Evolutionary conservation across 2,888 invertebrate species (phyloP), one percentile per base, ranked within the genome.

Genomic region (Galerucella pusilla): DNA sequence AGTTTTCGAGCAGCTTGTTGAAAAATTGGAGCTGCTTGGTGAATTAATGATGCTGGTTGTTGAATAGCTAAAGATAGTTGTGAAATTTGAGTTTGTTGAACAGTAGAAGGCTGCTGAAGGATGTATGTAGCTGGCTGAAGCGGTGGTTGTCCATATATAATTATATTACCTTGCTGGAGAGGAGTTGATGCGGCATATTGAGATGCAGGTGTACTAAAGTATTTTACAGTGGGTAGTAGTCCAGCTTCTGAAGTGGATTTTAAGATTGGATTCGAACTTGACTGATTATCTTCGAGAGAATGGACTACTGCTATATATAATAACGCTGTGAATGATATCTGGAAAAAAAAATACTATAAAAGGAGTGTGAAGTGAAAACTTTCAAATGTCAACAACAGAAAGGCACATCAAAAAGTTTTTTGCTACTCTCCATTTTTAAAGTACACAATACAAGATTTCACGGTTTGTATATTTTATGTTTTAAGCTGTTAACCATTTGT

Each of bases 241-340:
- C 16, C 16, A 42, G 25, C 42, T 28, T 59, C 35, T 14, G 54
- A 35, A 45, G 42, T 14, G 54, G 42, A 28, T 35, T 14, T 12
- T 59, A 20, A 57, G 25, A 6, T 57, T 68, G 59, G n/a, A 42
- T 57, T 28, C 10, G 59, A 12, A 6, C 6, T 46, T 20, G n/a
- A 20, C 12, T 45, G 46, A n/a, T 68, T 46, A 28, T 52, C 60
- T 11, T 75, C 68, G 4, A 75, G 77, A 49, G 79, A 76, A 52
- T 57, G 76, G 12, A 63, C 73, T 25, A 64, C 72, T 42, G 78
- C 69, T 20, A 80, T 66, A 42, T 42, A 42, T 14, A 79, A 69
- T 14, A 77, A 76, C 66, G 75, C 75, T 42, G 80, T 70, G 16
- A 76, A 52, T 16, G 77, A 54, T 45, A 79, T 70, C 80, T 80